phyloP scores from a whole-genome alignment of 2,113 vertebrate genomes.

The Pampusana beccarii region DNA sequence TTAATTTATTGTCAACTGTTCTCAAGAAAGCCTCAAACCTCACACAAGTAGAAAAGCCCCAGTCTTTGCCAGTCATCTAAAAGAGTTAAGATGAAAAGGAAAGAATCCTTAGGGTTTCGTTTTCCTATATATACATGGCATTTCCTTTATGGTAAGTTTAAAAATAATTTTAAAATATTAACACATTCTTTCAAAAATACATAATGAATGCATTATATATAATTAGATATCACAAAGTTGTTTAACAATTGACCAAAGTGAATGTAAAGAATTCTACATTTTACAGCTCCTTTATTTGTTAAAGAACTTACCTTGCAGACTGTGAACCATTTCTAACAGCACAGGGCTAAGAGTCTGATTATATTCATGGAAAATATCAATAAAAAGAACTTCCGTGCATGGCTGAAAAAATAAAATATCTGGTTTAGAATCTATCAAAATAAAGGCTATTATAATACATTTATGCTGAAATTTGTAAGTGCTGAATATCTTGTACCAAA shows the following conservation, averaged over 20 bases:
- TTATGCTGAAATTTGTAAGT: background rate
- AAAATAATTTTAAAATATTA: background rate
- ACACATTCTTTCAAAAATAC: background rate
- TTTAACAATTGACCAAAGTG: background rate
- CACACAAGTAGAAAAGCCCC: background rate
- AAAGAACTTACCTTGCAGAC: conserved; percentile 85
- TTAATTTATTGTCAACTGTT: background rate
- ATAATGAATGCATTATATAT: background rate
- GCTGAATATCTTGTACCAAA: rapidly evolving
- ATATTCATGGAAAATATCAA: conserved; percentile 98
- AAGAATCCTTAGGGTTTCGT: background rate
- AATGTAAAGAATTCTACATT: background rate
- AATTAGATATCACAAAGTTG: background rate
- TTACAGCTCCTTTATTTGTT: background rate
- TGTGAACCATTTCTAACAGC: conserved; percentile 93
- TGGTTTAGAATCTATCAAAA: background rate
- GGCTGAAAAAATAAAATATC: conserved; percentile 77
- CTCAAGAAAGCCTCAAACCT: background rate
- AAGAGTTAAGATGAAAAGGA: background rate
- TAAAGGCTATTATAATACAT: background rate
- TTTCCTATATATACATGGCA: background rate
- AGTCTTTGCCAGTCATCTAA: background rate
- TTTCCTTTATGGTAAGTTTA: background rate
- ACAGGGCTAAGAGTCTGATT: conserved; percentile 93
- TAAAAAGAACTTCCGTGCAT: conserved; percentile 95